These are phyloP conservation scores for Hafferia zeledoni DNA, from an alignment of 2,797 vertebrate species.

Conservation along the genomic window DNA sequence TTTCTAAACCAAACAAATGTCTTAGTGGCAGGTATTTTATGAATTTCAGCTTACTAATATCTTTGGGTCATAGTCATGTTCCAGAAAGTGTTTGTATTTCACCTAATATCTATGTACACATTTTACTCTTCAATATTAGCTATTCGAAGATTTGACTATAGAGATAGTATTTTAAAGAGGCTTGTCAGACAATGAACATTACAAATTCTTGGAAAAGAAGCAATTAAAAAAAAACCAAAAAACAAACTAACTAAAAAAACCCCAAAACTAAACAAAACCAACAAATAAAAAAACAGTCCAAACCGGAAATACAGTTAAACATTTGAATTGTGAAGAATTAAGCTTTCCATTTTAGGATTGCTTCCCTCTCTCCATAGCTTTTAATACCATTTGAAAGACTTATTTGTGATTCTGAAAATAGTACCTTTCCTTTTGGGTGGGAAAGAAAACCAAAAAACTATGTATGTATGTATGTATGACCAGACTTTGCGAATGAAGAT, in stretches of 20 bases:
- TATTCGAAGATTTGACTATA: background rate
- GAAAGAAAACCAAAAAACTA: background rate
- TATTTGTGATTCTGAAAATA: background rate
- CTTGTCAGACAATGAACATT: background rate
- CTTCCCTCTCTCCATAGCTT: background rate
- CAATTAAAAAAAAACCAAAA: rapidly evolving
- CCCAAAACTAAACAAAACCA: background rate
- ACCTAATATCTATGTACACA: background rate
- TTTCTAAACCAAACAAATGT: background rate
- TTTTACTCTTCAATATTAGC: background rate
- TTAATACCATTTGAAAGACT: background rate
- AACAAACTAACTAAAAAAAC: rapidly evolving
- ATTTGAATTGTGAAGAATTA: background rate
- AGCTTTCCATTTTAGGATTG: background rate
- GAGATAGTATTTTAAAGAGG: background rate
- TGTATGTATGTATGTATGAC: too few relatives aligned
- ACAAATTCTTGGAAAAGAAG: background rate
- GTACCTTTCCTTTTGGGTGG: background rate
- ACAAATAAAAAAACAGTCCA: rapidly evolving
- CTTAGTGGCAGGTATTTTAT: background rate
- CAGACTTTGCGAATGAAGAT: too few relatives aligned
- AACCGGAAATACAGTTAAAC: background rate
- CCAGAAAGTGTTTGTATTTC: background rate
- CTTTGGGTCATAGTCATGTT: background rate
- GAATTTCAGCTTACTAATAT: background rate